phyloP scores from a whole-genome alignment of 2,888 invertebrate species.

The Drosophila paramelanica region DNA sequence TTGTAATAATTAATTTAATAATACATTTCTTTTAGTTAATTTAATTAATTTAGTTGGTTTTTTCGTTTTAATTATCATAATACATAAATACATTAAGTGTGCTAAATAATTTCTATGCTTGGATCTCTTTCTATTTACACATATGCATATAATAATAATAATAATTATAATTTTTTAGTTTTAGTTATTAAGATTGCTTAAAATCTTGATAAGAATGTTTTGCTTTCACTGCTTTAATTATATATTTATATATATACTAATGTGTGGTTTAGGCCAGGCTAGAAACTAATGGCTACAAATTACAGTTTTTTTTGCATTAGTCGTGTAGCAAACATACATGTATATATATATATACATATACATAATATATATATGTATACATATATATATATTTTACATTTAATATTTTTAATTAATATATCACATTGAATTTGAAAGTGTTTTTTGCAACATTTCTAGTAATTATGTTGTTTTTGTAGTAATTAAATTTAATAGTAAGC shows the following conservation, averaged over 20 bases:
- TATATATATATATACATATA: slow-evolving; percentile 38
- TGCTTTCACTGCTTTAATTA: slow-evolving; percentile 16
- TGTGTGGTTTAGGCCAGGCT: slow-evolving; percentile 45
- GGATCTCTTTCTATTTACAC: slow-evolving; percentile 51
- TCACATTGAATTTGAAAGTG: slow-evolving; percentile 79
- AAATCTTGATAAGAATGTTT: slow-evolving; percentile 65
- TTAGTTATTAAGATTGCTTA: slow-evolving; percentile 56
- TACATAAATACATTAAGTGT: slow-evolving; percentile 79
- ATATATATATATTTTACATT: slow-evolving; percentile 40
- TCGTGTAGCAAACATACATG: slow-evolving; percentile 20
- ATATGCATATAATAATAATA: slow-evolving; percentile 34
- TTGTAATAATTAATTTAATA: slow-evolving; percentile 80
- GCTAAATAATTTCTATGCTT: slow-evolving; percentile 63
- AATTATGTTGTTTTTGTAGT: slow-evolving; percentile 48
- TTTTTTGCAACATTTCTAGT: slow-evolving; percentile 77
- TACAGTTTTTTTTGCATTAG: slow-evolving; percentile 46
- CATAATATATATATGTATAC: slow-evolving; percentile 44
- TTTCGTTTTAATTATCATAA: slow-evolving; percentile 50
- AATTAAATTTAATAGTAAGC: slow-evolving; percentile 61
- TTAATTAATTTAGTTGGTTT: slow-evolving; percentile 65
- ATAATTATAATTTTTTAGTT: slow-evolving; percentile 48
- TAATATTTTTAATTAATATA: slow-evolving; percentile 67
- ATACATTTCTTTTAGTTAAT: slow-evolving; percentile 78
- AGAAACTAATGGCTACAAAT: slow-evolving; percentile 68
- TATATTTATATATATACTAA: slow-evolving; percentile 11